A percentile compares a stretch with the other conserved stretches of the same genome.
Evolutionary conservation across 2,888 invertebrate species (phyloP).

Genomic region (Cryptocheilus praepositus): DNA sequence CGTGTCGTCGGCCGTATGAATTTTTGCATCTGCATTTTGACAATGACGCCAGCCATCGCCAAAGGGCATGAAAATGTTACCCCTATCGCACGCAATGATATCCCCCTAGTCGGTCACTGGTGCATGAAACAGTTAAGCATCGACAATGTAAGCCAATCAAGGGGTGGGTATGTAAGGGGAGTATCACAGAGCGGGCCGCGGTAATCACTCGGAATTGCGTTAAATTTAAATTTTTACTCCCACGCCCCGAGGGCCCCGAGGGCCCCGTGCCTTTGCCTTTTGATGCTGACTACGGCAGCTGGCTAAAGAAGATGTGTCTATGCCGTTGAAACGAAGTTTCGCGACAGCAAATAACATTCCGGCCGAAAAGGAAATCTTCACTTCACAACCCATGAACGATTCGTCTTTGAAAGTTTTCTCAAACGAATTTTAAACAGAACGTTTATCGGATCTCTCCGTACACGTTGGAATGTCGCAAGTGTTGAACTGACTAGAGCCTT

Average conservation of each 20-base stretch:
- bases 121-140: conserved; percentile 75
- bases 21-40: conserved; percentile 57
- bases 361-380: too few relatives aligned
- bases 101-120: conserved; percentile 72
- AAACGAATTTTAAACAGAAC: too few relatives aligned
- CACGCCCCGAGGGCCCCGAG: conserved; percentile 35
- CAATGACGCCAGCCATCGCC: conserved; percentile 44
- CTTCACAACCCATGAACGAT: too few relatives aligned
- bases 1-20: conserved; percentile 19
- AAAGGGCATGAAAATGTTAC: conserved; percentile 69
- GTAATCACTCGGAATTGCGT: conserved; percentile 73
- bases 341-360: too few relatives aligned
- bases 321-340: too few relatives aligned
- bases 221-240: conserved; percentile 70
- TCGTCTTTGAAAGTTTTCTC: too few relatives aligned
- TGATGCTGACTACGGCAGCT: conserved; percentile 2
- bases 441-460: too few relatives aligned
- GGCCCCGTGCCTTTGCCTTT: conserved; percentile 22
- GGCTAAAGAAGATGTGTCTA: conserved; percentile 40
- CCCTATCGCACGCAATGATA: conserved; percentile 72
- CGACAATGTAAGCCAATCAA: conserved; percentile 75
- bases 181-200: conserved; percentile 62
- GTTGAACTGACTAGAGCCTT: neutral
- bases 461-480: too few relatives aligned
- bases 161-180: conserved; percentile 61